These are phyloP conservation scores for Australoheros facetus DNA, from an alignment of 2,797 vertebrate species.

Conservation along the genomic window DNA sequence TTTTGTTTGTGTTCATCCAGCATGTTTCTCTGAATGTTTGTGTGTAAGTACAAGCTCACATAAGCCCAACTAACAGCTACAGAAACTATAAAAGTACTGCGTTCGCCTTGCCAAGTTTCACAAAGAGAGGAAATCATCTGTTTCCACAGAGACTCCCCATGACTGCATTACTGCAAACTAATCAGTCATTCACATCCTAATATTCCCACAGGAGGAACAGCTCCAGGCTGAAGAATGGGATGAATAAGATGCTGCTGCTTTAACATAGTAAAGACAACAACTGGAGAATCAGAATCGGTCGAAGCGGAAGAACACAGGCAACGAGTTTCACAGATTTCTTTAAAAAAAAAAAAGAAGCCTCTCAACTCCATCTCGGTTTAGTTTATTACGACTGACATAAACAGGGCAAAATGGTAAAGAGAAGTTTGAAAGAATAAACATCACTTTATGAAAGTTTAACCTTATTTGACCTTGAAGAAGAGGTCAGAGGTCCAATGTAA, in stretches of 20 bases:
- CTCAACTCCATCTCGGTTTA: not conserved
- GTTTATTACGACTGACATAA: not conserved
- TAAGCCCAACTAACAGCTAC: not conserved
- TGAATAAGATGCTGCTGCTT: not conserved
- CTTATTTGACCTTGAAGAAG: too few relatives aligned
- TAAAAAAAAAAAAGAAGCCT: not conserved
- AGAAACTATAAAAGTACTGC: not conserved
- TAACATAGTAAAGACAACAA: not conserved
- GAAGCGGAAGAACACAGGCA: not conserved
- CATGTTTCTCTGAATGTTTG: not conserved
- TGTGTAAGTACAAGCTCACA: not conserved
- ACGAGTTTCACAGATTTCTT: not conserved
- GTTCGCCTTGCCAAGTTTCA: not conserved
- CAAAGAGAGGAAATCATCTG: not conserved
- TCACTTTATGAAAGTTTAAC: too few relatives aligned
- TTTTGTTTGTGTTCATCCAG: not conserved
- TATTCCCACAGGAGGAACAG: not conserved
- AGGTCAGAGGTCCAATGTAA: too few relatives aligned
- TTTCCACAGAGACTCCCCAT: not conserved
- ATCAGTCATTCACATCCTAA: not conserved
- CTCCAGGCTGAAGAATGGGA: not conserved
- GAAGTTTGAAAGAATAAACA: too few relatives aligned
- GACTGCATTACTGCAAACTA: not conserved
- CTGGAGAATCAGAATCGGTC: not conserved
- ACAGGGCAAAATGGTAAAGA: not conserved